Evolutionary conservation across 1,140 invertebrate species (phyloP), one percentile per base, ranked within the genome.

Genomic region (Listronotus oregonensis): DNA sequence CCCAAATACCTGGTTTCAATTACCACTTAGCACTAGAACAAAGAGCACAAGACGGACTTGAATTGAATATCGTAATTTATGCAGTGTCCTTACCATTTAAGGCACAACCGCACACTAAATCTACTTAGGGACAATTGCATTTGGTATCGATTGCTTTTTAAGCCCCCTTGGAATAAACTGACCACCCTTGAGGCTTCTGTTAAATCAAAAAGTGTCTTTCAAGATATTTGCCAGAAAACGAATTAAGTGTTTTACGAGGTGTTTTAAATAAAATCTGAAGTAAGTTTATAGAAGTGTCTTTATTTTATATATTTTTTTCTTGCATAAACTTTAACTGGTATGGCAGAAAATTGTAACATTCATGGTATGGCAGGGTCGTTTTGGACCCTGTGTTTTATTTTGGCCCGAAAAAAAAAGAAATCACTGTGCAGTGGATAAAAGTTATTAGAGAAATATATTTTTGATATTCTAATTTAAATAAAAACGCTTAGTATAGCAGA

Each of bases 81-180:
- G 18, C 50, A 7, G 8, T 21, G 27, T 52, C 50, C 50, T 6
- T 21, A 37, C 21, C 50, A 37, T 17, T 52, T 52, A 21, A 37
- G 17, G n/a, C 50, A 5, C 10, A 52, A 52, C 50, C 50, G 50
- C 50, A 31, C 32, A 14, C 9, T 37, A 52, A 52, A 52, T 52
- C 18, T 21, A 52, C 50, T 52, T 52, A 15, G 50, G 17, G 50
- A 52, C 50, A 52, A 52, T 52, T 52, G 50, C 32, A 31, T 32
- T 52, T 52, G 50, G 11, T 31, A 52, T 52, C 50, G 50, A 52
- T 52, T 17, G 27, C 50, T 9, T 32, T n/a, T 5, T n/a, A 17
- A 1, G 2, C 21, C 11, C 43, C 43, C 14, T n/a, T 14, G 12
- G 43, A n/a, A 14, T 9, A 8, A 1, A 18, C n/a, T 46, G 8